phyloP scores from a whole-genome alignment of 2,113 vertebrate genomes.

The Phrynosoma platyrhinos region DNA sequence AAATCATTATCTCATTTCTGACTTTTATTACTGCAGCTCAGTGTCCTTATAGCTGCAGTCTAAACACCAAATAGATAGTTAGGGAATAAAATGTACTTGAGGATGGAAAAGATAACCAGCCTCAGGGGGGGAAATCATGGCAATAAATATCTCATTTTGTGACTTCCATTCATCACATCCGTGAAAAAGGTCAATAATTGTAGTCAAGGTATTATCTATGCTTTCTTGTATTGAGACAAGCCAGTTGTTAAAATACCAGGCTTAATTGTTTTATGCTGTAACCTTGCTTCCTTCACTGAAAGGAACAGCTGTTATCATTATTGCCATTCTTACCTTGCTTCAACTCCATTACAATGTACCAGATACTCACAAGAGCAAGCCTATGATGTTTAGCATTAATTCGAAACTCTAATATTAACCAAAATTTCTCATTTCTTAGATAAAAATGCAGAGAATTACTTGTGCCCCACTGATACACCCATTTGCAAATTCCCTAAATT shows the following conservation, averaged over 20 bases:
- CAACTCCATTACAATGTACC: background rate
- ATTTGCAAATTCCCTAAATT: background rate
- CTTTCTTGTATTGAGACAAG: conserved; percentile 20
- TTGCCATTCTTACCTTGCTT: background rate
- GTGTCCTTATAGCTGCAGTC: background rate
- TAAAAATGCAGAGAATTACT: background rate
- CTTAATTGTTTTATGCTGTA: conserved; percentile 8
- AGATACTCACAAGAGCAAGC: background rate
- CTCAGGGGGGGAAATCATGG: background rate
- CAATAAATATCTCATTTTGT: conserved; percentile 22
- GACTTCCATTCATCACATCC: conserved; percentile 21
- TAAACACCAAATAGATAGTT: conserved; percentile 27
- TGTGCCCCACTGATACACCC: background rate
- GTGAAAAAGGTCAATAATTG: conserved; percentile 34
- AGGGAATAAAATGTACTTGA: conserved; percentile 24
- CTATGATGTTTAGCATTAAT: background rate
- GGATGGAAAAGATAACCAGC: conserved; percentile 12
- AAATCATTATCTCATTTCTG: conserved; percentile 23
- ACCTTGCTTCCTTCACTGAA: conserved; percentile 21
- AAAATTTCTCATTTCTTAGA: background rate
- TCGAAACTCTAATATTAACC: conserved; percentile 4
- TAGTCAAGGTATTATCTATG: conserved; percentile 1
- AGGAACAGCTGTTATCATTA: conserved; percentile 9
- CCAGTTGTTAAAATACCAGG: background rate
- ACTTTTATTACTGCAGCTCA: background rate